Conservation (phyloP, 2,797 vertebrate genomes). For the Gastrophryne carolinensis region DNA sequence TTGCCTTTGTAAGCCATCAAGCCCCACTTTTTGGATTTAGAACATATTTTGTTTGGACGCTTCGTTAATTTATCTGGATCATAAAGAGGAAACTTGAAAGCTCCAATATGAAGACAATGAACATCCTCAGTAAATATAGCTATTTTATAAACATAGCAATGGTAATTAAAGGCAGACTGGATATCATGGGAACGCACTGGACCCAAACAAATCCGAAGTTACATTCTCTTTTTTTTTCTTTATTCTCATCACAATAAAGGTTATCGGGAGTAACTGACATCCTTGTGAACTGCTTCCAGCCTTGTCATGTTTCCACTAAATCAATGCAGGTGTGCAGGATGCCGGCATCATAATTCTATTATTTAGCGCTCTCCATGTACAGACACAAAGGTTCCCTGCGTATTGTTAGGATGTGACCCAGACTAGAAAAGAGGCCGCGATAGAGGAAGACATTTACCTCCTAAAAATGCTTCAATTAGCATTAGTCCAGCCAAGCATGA, state of each 20-base stretch:
- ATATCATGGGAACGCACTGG: constrained; percentile 51
- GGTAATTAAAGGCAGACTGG: constrained; percentile 18
- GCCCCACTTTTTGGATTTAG: not conserved
- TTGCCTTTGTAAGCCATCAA: not conserved
- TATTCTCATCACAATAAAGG: constrained; percentile 42
- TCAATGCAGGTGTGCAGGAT: constrained; percentile 47
- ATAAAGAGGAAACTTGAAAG: not conserved
- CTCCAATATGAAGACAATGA: constrained; percentile 22
- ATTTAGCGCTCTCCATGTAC: constrained; percentile 15
- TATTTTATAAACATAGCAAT: not conserved
- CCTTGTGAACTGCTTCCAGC: not conserved
- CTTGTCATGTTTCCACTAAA: constrained; percentile 22
- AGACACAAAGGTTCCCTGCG: constrained; percentile 4
- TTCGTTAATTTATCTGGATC: constrained; percentile 3
- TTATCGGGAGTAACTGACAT: constrained; percentile 39
- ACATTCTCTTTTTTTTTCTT: not conserved
- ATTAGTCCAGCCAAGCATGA: not conserved
- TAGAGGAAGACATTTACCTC: not conserved
- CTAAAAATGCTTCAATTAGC: constrained; percentile 34
- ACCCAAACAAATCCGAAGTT: not conserved
- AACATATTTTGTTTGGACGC: constrained; percentile 9
- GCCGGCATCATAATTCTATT: constrained; percentile 3
- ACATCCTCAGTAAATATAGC: constrained; percentile 19
- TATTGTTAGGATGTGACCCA: constrained; percentile 45
- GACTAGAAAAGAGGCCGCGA: constrained; percentile 4